Evolutionary conservation across 2,113 vertebrate genomes (phyloP), one percentile per base, ranked within the genome.

Genomic region (Lasiurus cinereus): DNA sequence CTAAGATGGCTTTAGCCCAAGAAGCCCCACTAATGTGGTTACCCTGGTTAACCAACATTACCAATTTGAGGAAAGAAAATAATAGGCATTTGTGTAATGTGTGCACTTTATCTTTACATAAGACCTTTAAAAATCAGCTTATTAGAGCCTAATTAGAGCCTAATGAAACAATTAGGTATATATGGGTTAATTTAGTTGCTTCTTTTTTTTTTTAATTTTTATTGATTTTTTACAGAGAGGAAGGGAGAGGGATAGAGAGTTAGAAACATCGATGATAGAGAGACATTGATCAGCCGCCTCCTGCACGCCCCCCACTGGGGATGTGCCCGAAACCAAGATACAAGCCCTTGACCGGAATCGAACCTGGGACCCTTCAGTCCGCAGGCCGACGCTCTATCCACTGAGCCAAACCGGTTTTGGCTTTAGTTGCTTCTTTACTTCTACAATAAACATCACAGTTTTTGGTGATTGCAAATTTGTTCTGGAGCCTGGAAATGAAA

Each of bases 41-140:
- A 16, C 52, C 50, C 46, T 9, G 7, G 50, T 67, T 36, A 22
- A 80, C 24, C 52, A 85, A 15, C 80, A 82, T 2, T 9, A 16
- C 27, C 8, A 0, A 8, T 1, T 6, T 36, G 52, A 93, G 29
- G 12, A 8, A 19, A 64, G 90, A 52, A 80, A 83, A 91, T 72
- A 62, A 46, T 78, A n/a, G 0, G 82, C 79, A 77, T n/a, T 73
- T 94, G n/a, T 0, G 87, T 62, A 56, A 93, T 93, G 77, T 39
- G 21, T 8, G 29, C 48, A 19, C 24, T 52, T 94, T 94, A 95
- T 52, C 78, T 96, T 96, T 92, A 62, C 19, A 74, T 11, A 56
- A 64, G 8, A 93, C 73, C 33, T 88, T 56, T 74, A 76, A 43
- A 96, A 67, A 52, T 80, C 13, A 85, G 70, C 97, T 96, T 91